Evolutionary conservation across 2,113 vertebrate genomes (phyloP).

Genomic region (Anarrhichthys ocellatus): DNA sequence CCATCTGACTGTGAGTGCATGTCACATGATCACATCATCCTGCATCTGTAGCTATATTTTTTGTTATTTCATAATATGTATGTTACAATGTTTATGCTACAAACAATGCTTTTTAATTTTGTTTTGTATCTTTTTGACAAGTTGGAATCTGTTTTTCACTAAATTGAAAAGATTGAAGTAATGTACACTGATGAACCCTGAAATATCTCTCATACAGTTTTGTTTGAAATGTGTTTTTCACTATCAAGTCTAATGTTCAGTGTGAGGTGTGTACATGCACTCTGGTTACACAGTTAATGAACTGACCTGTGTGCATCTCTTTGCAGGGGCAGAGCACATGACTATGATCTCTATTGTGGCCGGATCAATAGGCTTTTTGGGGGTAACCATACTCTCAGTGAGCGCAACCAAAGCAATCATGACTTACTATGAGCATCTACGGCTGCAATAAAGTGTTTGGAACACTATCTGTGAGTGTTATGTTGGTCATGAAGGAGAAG

Average conservation of each 20-base stretch:
- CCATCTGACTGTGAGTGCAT: conserved; percentile 62
- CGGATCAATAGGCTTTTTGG: conserved; percentile 61
- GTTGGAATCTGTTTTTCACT: neutral
- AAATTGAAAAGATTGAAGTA: neutral
- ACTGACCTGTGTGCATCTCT: conserved; percentile 1
- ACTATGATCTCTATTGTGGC: conserved; percentile 52
- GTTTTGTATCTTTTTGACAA: neutral
- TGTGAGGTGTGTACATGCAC: neutral
- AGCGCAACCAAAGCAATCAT: conserved; percentile 66
- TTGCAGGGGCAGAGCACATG: conserved; percentile 66
- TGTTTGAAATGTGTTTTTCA: neutral
- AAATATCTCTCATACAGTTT: neutral
- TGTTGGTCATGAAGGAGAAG: neutral
- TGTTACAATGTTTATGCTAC: neutral
- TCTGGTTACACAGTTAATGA: neutral
- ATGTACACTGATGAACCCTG: neutral
- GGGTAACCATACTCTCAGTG: conserved; percentile 56
- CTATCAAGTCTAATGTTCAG: neutral
- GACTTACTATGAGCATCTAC: conserved; percentile 53
- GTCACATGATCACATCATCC: neutral
- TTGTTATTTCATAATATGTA: neutral
- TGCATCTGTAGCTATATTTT: neutral
- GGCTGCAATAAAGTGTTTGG: conserved; percentile 58
- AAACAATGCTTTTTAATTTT: neutral
- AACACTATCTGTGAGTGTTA: neutral